phyloP scores from a whole-genome alignment of 1,140 invertebrate genomes.

The Lepidotrigona ventralis region DNA sequence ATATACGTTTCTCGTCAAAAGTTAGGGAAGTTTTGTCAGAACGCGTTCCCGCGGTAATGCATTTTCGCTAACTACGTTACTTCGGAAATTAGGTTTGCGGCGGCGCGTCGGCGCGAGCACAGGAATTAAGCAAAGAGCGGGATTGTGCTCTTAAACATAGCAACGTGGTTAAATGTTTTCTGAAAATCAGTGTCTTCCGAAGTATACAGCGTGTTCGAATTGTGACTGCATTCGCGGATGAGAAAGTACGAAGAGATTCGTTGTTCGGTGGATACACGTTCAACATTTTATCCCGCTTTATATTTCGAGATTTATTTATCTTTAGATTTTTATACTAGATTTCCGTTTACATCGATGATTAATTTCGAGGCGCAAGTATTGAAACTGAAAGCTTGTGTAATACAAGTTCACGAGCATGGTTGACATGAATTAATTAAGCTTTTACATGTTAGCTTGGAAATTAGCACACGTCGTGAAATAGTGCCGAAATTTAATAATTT shows the following conservation, averaged over 20 bases:
- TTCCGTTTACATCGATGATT: too few species aligned
- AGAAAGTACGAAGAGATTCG: neutral
- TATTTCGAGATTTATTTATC: neutral
- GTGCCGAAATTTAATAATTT: too few species aligned
- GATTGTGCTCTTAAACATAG: neutral
- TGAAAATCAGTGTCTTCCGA: neutral
- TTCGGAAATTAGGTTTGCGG: neutral
- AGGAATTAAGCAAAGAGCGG: neutral
- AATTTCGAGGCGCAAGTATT: too few species aligned
- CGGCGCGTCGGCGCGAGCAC: too few species aligned
- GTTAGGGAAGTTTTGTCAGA: constrained; percentile 19
- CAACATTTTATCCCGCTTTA: neutral
- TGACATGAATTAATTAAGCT: too few species aligned
- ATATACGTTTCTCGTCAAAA: constrained; percentile 3
- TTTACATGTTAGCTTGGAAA: too few species aligned
- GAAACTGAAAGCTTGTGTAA: too few species aligned
- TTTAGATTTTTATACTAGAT: neutral
- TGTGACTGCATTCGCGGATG: neutral
- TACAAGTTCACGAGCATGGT: too few species aligned
- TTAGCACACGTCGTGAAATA: too few species aligned
- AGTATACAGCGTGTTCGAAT: neutral
- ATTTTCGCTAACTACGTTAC: constrained; percentile 11
- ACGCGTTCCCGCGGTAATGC: neutral
- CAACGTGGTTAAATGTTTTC: neutral
- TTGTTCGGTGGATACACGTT: neutral